These are phyloP conservation scores for Artemia franciscana DNA, from an alignment of 1,140 invertebrate species.

Conservation along the genomic window DNA sequence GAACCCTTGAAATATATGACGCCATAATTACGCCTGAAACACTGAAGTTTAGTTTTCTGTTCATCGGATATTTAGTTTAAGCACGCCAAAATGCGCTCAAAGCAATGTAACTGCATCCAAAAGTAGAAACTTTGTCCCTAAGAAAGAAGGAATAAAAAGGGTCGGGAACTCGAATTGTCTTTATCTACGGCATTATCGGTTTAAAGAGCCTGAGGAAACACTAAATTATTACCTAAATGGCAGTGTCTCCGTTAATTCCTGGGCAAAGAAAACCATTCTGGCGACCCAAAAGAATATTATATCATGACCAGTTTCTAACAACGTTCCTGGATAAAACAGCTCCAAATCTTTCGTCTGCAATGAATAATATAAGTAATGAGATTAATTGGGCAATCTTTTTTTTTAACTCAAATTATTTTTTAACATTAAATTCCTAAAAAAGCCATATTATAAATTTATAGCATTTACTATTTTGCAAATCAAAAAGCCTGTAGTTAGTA, in stretches of 20 bases:
- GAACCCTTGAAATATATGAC: no score
- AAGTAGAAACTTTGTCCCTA: no score
- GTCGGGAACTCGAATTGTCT: background rate
- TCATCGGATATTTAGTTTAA: no score
- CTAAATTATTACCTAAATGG: conserved; percentile 52
- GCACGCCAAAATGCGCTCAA: no score
- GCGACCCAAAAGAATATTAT: conserved; percentile 99
- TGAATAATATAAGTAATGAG: no score
- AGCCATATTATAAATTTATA: background rate
- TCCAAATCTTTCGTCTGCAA: conserved; percentile 31
- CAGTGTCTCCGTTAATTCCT: conserved; percentile 64
- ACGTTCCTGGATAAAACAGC: conserved; percentile 73
- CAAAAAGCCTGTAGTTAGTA: no score
- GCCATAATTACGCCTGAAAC: no score
- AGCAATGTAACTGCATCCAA: no score
- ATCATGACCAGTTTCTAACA: conserved; percentile 90
- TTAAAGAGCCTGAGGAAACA: background rate
- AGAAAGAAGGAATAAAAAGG: conserved; percentile 4
- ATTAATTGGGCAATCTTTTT: no score
- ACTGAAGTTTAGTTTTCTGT: no score
- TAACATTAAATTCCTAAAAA: background rate
- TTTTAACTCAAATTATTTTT: no score
- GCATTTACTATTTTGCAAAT: conserved; percentile 1
- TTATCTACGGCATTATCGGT: background rate
- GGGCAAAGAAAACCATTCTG: conserved; percentile 91